These are phyloP conservation scores for Creontiades dilutus DNA, from an alignment of 2,888 invertebrate genomes.

Conservation along the genomic window DNA sequence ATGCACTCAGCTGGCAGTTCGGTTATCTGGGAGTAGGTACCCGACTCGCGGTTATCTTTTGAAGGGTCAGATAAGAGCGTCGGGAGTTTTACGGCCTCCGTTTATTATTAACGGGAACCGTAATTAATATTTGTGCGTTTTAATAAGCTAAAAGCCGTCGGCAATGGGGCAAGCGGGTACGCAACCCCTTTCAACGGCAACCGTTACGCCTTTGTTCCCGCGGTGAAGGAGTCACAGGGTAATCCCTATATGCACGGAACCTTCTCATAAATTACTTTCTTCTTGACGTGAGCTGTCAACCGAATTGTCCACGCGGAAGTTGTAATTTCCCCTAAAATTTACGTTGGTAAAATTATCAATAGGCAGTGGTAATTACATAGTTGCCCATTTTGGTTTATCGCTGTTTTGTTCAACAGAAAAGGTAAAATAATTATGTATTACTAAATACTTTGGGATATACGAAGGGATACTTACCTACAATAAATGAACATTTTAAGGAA, in stretches of 20 bases:
- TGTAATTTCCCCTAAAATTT: no score
- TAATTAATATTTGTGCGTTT: constrained; percentile 35
- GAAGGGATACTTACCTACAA: no score
- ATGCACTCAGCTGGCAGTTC: background rate
- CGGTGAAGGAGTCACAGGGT: background rate
- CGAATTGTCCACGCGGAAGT: background rate
- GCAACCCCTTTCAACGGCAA: background rate
- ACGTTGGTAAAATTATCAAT: no score
- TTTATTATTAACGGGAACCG: background rate
- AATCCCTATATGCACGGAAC: background rate
- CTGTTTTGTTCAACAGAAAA: no score
- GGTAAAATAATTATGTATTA: no score
- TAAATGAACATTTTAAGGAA: no score
- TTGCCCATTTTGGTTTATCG: no score
- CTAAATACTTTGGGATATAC: no score
- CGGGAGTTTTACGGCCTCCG: constrained; percentile 9
- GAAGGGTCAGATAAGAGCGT: constrained; percentile 12
- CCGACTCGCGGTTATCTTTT: background rate
- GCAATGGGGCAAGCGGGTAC: background rate
- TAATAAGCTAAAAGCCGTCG: constrained; percentile 7
- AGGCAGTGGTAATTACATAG: no score
- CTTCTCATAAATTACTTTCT: background rate
- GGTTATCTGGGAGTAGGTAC: background rate
- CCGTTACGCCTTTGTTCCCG: background rate
- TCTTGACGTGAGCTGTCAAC: background rate